Percentiles rank a stretch among this genome's conserved stretches.
Evolutionary conservation across 2,888 invertebrate genomes (phyloP).

Genomic region (Oegoconia quadripuncta): DNA sequence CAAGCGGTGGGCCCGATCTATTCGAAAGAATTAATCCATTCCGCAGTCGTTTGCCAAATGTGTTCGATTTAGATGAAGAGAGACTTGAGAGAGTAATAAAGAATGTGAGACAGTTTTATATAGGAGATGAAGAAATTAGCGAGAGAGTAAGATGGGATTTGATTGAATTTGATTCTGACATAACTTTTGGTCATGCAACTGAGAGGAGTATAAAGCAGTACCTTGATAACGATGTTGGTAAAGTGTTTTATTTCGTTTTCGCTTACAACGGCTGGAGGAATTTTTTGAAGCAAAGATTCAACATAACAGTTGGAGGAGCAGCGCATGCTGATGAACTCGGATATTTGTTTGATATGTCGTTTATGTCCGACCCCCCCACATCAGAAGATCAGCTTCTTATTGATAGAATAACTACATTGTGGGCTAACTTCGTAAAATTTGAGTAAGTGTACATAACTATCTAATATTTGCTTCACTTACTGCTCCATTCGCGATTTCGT

Average conservation of each 20-base stretch:
- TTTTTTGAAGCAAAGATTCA: conserved; percentile 20
- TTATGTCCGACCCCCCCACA: conserved; percentile 18
- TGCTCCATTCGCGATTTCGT: too few relatives aligned
- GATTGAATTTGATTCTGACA: conserved; percentile 4
- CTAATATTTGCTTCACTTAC: too few relatives aligned
- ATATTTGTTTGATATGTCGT: conserved; percentile 41
- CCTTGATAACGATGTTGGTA: conserved; percentile 26
- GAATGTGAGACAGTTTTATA: conserved; percentile 1
- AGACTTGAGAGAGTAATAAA: conserved; percentile 12
- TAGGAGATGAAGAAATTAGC: conserved; percentile 4
- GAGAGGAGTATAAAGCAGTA: conserved; percentile 29
- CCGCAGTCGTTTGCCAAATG: neutral
- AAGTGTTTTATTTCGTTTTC: conserved; percentile 4
- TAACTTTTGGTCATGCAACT: conserved; percentile 5
- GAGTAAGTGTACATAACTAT: conserved; percentile 1
- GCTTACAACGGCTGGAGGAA: conserved; percentile 32
- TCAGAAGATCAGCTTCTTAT: conserved; percentile 39
- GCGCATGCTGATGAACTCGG: conserved; percentile 47
- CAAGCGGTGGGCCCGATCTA: neutral
- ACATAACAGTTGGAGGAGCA: conserved; percentile 22
- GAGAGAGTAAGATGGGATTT: neutral
- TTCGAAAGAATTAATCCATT: too few relatives aligned
- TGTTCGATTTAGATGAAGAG: conserved; percentile 14
- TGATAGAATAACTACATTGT: conserved; percentile 51
- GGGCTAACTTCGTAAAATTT: conserved; percentile 27